Conservation (phyloP, 2,888 invertebrate species). For the Watsonalla binaria region DNA sequence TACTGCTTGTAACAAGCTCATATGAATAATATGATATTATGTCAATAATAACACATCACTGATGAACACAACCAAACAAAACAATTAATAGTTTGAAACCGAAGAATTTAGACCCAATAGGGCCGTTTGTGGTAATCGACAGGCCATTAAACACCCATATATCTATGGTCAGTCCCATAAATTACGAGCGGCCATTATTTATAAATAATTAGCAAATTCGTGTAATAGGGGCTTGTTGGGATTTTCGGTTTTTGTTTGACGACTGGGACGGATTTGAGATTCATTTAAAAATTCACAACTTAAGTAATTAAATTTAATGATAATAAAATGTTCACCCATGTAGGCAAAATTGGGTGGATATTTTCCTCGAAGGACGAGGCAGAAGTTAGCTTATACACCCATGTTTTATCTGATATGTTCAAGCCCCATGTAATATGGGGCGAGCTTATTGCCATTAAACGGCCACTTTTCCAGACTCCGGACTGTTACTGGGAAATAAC, state of each 20-base stretch:
- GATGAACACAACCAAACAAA: background rate
- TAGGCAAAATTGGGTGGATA: too few relatives aligned
- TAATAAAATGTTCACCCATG: too few relatives aligned
- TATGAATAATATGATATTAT: too few relatives aligned
- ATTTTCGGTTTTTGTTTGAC: constrained; percentile 16
- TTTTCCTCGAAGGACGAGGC: too few relatives aligned
- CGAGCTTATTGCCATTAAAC: too few relatives aligned
- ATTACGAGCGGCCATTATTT: constrained; percentile 45
- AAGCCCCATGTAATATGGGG: too few relatives aligned
- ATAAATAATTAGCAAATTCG: constrained; percentile 52
- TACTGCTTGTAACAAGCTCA: too few relatives aligned
- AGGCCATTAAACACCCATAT: constrained; percentile 49
- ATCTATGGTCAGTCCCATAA: constrained; percentile 46
- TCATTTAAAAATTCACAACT: background rate
- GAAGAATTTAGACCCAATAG: constrained; percentile 8
- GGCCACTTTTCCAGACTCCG: too few relatives aligned
- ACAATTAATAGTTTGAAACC: background rate
- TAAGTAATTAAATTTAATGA: too few relatives aligned
- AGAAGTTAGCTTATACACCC: too few relatives aligned
- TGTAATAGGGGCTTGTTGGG: constrained; percentile 33
- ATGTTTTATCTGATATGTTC: too few relatives aligned
- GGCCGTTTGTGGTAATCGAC: constrained; percentile 46
- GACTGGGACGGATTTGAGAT: constrained; percentile 23
- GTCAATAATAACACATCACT: background rate
- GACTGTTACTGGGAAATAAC: too few relatives aligned